Base-by-base conservation (phyloP, 1,140 invertebrate genomes). In the Drosophila tristis region DNA sequence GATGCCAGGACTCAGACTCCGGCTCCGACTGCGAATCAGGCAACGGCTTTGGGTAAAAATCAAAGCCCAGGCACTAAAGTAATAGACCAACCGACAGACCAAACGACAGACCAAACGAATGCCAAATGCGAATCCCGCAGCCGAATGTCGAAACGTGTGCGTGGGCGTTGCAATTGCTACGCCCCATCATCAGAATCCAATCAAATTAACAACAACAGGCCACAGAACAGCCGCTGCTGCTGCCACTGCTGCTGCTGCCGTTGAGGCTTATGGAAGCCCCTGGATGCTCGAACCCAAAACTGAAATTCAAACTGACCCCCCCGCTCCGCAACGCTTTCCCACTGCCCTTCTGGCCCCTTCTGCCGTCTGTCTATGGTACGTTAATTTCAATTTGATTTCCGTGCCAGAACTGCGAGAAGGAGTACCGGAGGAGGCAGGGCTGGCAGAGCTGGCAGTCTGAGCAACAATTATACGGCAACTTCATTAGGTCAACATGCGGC, bases 331-430 rank as follows among this genome's bases (percentile, higher is more conserved):
- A 20, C 9, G 31, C 31, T 35, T 35, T 35, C 16, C 57, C 2
- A 20, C 20, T 20, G 20, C 23, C 23, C 23, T 4, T 2, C 23
- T 4, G 6, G 29, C 20, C n/a, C 31, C 29, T 29, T 29, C 26
- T 29, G 26, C 56, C 62, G 66, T 45, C 61, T 47, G 50, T 47
- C 76, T 48, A 60, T 75, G 66, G 80, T 60, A 91, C 89, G 85
- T 91, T 91, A 91, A 91, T 91, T 91, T 91, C 90, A 91, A 91
- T 91, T 91, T 91, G 90, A 91, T 91, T 91, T 91, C 82, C 90
- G 78, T 64, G 48, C 70, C 65, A 56, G 48, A 29, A 57, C 35
- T 11, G 35, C 4, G n/a, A 42, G 31, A 13, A 44, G 16, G n/a
- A 23, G 9, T 9, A 35, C 2, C 2, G 20, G 20, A 20, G 42